Percentiles rank a stretch among this genome's conserved stretches.
phyloP scores from a whole-genome alignment of 2,888 invertebrate genomes.

The Phlogophora meticulosa region DNA sequence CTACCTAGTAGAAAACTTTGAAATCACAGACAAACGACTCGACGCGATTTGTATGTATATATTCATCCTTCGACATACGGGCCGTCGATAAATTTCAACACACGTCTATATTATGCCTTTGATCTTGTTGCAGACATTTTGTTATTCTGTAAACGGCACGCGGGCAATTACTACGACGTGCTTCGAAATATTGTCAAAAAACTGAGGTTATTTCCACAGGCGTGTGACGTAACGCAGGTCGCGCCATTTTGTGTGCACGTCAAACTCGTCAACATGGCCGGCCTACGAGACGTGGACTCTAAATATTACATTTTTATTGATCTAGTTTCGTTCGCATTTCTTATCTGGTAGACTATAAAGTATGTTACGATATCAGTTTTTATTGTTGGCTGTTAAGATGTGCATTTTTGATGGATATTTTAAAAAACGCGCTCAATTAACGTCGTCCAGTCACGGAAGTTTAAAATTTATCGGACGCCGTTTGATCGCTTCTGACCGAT shows the following conservation, averaged over 20 bases:
- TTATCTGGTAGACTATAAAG: conserved; percentile 76
- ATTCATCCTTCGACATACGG: conserved; percentile 82
- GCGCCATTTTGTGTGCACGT: conserved; percentile 79
- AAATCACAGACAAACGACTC: conserved; percentile 62
- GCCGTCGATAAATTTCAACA: conserved; percentile 88
- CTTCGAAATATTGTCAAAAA: conserved; percentile 83
- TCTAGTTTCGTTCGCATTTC: conserved; percentile 75
- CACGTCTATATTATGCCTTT: conserved; percentile 89
- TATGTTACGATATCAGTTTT: conserved; percentile 82
- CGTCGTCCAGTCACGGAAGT: conserved; percentile 88
- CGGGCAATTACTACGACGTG: conserved; percentile 88
- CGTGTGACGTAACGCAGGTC: conserved; percentile 70
- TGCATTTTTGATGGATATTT: conserved; percentile 88
- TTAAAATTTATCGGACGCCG: conserved; percentile 82
- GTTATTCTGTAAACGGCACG: conserved; percentile 85
- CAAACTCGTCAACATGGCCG: conserved; percentile 76
- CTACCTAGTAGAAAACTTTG: conserved; percentile 50
- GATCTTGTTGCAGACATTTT: conserved; percentile 87
- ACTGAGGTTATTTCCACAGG: conserved; percentile 77
- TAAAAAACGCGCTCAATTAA: conserved; percentile 85
- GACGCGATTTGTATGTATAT: conserved; percentile 75
- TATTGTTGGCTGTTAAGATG: conserved; percentile 85
- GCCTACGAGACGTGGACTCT: conserved; percentile 48
- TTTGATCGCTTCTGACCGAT: conserved; percentile 79
- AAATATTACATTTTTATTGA: conserved; percentile 74